phyloP scores from a whole-genome alignment of 2,113 vertebrate species.

The Macrotus californicus region DNA sequence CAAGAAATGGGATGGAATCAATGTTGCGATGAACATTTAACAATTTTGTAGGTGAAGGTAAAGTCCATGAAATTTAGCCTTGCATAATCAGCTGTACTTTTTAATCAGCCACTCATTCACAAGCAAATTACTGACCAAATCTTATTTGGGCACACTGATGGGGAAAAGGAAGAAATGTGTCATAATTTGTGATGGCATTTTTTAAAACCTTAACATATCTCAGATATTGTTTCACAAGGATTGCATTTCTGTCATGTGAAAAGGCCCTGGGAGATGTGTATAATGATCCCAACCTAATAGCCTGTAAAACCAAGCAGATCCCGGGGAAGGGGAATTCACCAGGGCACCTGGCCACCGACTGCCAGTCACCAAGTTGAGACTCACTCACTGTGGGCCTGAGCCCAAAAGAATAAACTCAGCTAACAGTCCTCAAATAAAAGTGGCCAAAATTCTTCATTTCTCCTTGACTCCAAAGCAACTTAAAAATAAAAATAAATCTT shows the following conservation, averaged over 20 bases:
- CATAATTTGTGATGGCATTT: constrained; percentile 44
- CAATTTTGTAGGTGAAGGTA: constrained; percentile 43
- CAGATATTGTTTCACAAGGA: constrained; percentile 22
- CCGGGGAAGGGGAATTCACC: not conserved
- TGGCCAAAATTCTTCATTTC: not conserved
- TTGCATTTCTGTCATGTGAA: constrained; percentile 34
- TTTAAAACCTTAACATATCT: constrained; percentile 25
- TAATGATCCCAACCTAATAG: not conserved
- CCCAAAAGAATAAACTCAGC: not conserved
- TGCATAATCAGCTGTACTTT: not conserved
- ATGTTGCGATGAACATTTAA: constrained; percentile 36
- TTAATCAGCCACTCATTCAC: constrained; percentile 1
- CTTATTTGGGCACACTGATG: constrained; percentile 44
- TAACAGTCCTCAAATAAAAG: not conserved
- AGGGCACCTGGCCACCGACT: not conserved
- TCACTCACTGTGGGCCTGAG: not conserved
- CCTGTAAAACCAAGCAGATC: constrained; percentile 7
- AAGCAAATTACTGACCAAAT: constrained; percentile 32
- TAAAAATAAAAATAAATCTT: constrained; percentile 34
- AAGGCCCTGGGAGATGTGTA: constrained; percentile 32
- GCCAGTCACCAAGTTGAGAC: not conserved
- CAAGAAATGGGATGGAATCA: constrained; percentile 44
- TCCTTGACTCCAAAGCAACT: not conserved
- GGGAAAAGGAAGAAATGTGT: constrained; percentile 45
- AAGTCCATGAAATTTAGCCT: constrained; percentile 43